Percentiles rank a stretch among this genome's conserved stretches.
phyloP scores from a whole-genome alignment of 2,113 vertebrate species.

The Syngnathus floridae region DNA sequence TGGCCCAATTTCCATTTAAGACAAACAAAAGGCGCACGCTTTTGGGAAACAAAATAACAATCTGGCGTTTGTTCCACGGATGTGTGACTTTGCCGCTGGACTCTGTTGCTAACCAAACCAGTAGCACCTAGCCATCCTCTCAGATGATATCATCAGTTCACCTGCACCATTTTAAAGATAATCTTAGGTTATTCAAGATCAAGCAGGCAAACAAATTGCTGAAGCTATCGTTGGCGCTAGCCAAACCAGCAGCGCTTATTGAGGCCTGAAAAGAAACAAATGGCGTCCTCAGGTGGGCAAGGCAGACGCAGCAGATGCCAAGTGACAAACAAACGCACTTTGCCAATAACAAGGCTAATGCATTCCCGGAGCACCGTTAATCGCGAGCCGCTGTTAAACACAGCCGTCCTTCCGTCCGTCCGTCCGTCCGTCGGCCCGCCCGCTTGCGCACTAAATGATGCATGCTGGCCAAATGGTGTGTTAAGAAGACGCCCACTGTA shows the following conservation, averaged over 20 bases:
- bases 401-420: neutral
- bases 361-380: slow-evolving; percentile 24
- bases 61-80: neutral
- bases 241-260: neutral
- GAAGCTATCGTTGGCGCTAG: neutral
- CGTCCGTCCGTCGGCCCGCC: neutral
- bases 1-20: neutral
- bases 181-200: too few relatives aligned
- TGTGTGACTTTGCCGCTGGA: neutral
- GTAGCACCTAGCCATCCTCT: neutral
- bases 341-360: neutral
- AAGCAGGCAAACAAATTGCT: neutral
- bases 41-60: too few relatives aligned
- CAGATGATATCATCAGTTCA: too few relatives aligned
- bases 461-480: slow-evolving; percentile 49
- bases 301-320: too few relatives aligned
- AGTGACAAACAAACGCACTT: too few relatives aligned
- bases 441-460: slow-evolving; percentile 50
- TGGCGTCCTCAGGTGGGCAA: neutral
- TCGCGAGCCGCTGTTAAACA: slow-evolving; percentile 45
- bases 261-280: too few relatives aligned
- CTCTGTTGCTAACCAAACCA: neutral
- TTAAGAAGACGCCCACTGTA: slow-evolving; percentile 53
- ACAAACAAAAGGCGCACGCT: neutral
- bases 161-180: too few relatives aligned